Percentiles rank a stretch among this genome's conserved stretches.
Evolutionary conservation across 1,140 invertebrate genomes (phyloP).

Genomic region (Harlomillsia oculata): DNA sequence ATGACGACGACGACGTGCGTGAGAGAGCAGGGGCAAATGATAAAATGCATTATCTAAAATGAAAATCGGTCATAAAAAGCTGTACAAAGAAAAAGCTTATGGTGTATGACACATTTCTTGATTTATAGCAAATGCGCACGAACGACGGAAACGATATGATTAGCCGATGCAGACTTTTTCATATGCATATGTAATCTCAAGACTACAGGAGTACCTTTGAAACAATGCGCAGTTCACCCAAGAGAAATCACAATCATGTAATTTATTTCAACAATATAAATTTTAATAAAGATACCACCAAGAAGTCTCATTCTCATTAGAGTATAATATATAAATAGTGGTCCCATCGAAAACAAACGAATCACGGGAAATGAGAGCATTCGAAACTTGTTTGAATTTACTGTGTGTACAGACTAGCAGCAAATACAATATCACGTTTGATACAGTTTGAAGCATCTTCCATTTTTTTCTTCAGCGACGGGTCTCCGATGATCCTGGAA

Average conservation of each 20-base stretch:
- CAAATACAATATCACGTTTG: conserved; percentile 96
- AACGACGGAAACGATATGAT: no score
- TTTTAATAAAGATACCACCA: no score
- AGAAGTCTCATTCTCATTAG: no score
- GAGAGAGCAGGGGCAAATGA: not conserved
- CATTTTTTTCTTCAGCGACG: conserved; percentile 84
- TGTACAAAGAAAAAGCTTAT: not conserved
- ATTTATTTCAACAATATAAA: no score
- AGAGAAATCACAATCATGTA: no score
- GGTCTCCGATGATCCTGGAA: conserved; percentile 84
- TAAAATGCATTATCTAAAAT: conserved; percentile 12
- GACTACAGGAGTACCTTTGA: no score
- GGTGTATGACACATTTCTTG: not conserved
- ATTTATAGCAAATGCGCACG: not conserved
- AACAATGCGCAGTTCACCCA: no score
- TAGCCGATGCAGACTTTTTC: no score
- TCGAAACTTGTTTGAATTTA: conserved; percentile 17
- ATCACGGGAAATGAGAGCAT: not conserved
- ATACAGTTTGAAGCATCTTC: conserved; percentile 85
- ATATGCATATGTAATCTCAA: no score
- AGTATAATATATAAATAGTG: no score
- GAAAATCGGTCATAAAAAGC: conserved; percentile 1
- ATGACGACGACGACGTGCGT: not conserved
- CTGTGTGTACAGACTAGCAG: conserved; percentile 87
- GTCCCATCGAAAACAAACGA: no score